Percentiles rank a stretch among this genome's conserved stretches.
phyloP scores from a whole-genome alignment of 1,140 invertebrate genomes.

The Aphelenchoides avenae region DNA sequence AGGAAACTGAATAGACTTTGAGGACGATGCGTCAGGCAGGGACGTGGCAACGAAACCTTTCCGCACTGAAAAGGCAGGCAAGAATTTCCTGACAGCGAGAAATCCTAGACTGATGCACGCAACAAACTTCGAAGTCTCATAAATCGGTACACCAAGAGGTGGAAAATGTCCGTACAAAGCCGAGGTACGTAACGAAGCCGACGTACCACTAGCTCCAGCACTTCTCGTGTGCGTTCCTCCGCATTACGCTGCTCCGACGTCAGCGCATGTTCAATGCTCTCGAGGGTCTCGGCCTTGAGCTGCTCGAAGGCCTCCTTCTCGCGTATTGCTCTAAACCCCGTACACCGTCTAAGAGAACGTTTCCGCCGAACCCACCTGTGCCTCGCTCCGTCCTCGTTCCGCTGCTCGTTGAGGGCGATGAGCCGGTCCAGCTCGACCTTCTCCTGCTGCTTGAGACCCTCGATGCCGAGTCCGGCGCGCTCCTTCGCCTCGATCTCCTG shows the following conservation, averaged over 20 bases:
- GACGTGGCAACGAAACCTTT: no score
- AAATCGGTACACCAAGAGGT: no score
- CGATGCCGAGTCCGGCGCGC: constrained; percentile 22
- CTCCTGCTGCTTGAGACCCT: constrained; percentile 28
- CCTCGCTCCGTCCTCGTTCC: constrained; percentile 30
- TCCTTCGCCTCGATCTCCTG: constrained; percentile 32
- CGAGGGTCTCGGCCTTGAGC: constrained; percentile 17
- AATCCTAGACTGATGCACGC: no score
- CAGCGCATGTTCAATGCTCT: constrained; percentile 26
- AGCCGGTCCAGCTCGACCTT: constrained; percentile 33
- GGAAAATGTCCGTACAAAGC: no score
- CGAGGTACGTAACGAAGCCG: no score
- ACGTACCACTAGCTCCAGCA: constrained; percentile 25
- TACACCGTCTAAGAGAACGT: no score
- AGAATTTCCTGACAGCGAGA: no score
- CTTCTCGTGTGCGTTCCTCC: constrained; percentile 12
- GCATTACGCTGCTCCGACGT: constrained; percentile 8
- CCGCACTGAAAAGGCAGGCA: no score
- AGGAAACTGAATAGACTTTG: no score
- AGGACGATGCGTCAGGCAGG: no score
- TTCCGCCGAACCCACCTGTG: no score
- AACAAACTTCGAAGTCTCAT: no score
- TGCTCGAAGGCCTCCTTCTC: constrained; percentile 15
- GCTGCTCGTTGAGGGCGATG: constrained; percentile 31
- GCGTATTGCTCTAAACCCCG: constrained; percentile 26